phyloP scores from a whole-genome alignment of 92 coral and sea anemone genomes.

The Epizoanthus fatuus region DNA sequence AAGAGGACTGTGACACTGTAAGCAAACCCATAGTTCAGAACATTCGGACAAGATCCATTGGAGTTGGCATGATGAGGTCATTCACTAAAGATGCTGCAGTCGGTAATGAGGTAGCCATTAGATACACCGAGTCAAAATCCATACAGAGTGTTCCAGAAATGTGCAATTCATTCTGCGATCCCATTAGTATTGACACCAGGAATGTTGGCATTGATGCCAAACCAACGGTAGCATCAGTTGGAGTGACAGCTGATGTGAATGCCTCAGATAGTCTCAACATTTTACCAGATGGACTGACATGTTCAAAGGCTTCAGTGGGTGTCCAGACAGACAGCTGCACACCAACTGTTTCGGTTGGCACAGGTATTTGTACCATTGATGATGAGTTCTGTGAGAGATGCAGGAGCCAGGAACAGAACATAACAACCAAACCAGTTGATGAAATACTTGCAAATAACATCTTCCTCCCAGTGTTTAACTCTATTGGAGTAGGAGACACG shows the following conservation, averaged over 20 bases:
- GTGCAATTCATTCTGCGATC: slow-evolving; percentile 72
- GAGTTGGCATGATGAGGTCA: slow-evolving; percentile 94
- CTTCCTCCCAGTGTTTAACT: slow-evolving; percentile 71
- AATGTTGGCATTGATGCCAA: slow-evolving; percentile 67
- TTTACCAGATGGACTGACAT: not conserved
- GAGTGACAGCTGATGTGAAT: slow-evolving; percentile 44
- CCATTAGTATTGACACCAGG: slow-evolving; percentile 17
- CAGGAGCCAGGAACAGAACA: slow-evolving; percentile 54
- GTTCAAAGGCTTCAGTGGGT: slow-evolving; percentile 28
- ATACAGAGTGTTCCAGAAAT: slow-evolving; percentile 64
- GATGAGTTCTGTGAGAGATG: slow-evolving; percentile 85
- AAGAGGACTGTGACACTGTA: not conserved
- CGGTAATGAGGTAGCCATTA: slow-evolving; percentile 75
- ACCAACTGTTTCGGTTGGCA: slow-evolving; percentile 83
- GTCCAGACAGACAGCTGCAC: slow-evolving; percentile 70
- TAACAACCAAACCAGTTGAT: slow-evolving; percentile 72
- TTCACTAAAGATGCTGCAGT: slow-evolving; percentile 89
- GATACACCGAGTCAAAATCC: slow-evolving; percentile 51
- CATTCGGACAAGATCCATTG: slow-evolving; percentile 87
- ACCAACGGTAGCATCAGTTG: slow-evolving; percentile 68
- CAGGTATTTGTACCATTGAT: slow-evolving; percentile 90
- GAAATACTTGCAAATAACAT: slow-evolving; percentile 90
- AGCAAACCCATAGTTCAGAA: not conserved
- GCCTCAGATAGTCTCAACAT: not conserved
- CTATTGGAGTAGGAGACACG: slow-evolving; percentile 83